These are phyloP conservation scores for Acrossocheilus fasciatus DNA, from an alignment of 2,797 vertebrate species.

Conservation along the genomic window DNA sequence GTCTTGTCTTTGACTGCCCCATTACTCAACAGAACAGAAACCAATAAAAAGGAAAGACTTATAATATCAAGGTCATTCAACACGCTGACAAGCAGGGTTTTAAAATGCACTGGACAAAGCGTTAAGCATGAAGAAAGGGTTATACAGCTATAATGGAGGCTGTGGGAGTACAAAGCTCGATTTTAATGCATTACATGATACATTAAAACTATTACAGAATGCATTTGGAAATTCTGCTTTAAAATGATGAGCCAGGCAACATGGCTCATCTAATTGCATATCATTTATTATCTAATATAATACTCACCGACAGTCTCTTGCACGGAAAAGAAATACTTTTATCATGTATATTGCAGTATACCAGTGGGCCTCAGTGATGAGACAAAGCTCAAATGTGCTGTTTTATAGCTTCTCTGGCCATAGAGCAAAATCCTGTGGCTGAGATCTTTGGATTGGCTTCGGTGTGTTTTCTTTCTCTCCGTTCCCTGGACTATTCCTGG, in stretches of 20 bases:
- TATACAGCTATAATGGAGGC: background rate
- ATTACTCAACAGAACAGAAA: slow-evolving; percentile 25
- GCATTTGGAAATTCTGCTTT: background rate
- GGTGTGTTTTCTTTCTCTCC: slow-evolving; percentile 5
- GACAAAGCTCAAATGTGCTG: slow-evolving; percentile 20
- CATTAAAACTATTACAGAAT: background rate
- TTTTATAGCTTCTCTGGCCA: slow-evolving; percentile 7
- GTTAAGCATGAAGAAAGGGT: background rate
- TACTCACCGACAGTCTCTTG: background rate
- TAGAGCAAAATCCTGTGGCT: slow-evolving; percentile 33
- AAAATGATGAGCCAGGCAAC: background rate
- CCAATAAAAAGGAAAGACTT: slow-evolving; percentile 28
- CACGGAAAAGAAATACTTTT: background rate
- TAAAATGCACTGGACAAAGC: slow-evolving; percentile 12
- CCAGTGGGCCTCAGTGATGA: slow-evolving; percentile 19
- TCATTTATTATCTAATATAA: background rate
- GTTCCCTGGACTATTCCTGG: slow-evolving; percentile 25
- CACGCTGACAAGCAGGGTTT: slow-evolving; percentile 13
- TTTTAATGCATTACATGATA: background rate
- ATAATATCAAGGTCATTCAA: slow-evolving; percentile 29
- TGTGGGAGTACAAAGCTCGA: background rate
- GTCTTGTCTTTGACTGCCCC: slow-evolving; percentile 56
- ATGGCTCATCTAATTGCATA: background rate
- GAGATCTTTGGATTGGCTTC: slow-evolving; percentile 5
- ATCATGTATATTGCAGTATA: background rate